Percentiles rank a stretch among this genome's conserved stretches.
These are phyloP conservation scores for Aleadryas rufinucha DNA, from an alignment of 2,113 vertebrate species.

Conservation along the genomic window DNA sequence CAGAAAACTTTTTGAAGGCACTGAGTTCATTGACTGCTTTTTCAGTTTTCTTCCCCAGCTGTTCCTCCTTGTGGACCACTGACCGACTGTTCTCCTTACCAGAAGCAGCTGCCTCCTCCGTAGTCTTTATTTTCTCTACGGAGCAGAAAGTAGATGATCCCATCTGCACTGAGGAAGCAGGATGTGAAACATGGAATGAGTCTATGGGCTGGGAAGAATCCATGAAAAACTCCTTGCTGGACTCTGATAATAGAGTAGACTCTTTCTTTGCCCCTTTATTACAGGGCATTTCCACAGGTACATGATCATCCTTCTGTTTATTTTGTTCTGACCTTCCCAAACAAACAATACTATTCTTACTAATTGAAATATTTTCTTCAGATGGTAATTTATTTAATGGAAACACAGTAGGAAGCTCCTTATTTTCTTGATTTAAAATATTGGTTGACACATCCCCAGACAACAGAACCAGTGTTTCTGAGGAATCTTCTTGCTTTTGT, in stretches of 20 bases:
- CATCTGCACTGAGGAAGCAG: neutral
- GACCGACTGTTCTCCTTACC: neutral
- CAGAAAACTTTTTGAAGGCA: constrained; percentile 72
- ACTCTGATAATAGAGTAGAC: neutral
- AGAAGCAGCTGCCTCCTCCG: neutral
- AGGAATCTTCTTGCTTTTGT: neutral
- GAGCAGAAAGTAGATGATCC: neutral
- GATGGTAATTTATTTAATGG: neutral
- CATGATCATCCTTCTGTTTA: neutral
- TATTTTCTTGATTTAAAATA: neutral
- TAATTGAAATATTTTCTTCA: neutral
- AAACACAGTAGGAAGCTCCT: neutral
- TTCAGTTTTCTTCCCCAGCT: constrained; percentile 9
- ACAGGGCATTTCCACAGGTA: neutral
- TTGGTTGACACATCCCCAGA: neutral
- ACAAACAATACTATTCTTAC: neutral
- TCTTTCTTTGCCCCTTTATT: neutral
- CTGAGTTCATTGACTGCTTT: constrained; percentile 11
- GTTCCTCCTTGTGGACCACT: neutral
- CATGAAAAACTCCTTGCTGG: neutral
- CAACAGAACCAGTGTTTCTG: neutral
- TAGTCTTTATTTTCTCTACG: neutral
- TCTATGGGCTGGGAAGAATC: constrained; percentile 46
- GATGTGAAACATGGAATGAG: neutral
- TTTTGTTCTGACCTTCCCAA: neutral